Evolutionary conservation across 2,888 invertebrate species (phyloP).

Genomic region (Drosophila yooni): DNA sequence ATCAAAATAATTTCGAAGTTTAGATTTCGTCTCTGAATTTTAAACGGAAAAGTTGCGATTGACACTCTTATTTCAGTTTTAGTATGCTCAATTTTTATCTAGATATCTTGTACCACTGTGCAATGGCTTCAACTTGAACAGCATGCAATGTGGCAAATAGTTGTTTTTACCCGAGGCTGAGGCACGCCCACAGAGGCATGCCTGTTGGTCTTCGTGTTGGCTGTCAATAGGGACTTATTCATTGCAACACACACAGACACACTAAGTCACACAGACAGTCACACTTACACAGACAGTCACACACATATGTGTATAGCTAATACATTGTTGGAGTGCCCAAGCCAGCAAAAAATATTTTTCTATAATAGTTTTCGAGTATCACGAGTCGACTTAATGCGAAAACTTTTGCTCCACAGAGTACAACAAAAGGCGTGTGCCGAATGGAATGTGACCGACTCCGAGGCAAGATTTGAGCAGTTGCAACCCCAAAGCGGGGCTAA

Average conservation of each 20-base stretch:
- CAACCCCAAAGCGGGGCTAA: constrained; percentile 35
- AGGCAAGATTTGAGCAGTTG: constrained; percentile 36
- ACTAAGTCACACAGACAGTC: constrained; percentile 7
- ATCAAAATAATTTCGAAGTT: too few relatives aligned
- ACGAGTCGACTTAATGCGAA: constrained; percentile 72
- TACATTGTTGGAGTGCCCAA: constrained; percentile 56
- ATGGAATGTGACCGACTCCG: constrained; percentile 28
- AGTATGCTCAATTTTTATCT: background rate
- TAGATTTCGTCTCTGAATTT: too few relatives aligned
- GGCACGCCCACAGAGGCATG: constrained; percentile 32
- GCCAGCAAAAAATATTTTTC: constrained; percentile 71
- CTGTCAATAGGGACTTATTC: constrained; percentile 47
- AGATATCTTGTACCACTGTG: constrained; percentile 9
- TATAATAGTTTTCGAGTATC: constrained; percentile 77
- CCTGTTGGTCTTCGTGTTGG: constrained; percentile 18
- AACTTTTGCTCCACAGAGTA: constrained; percentile 63
- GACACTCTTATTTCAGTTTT: background rate
- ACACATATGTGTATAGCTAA: constrained; percentile 41
- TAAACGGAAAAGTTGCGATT: background rate
- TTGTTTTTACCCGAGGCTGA: constrained; percentile 22
- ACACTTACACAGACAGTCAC: background rate
- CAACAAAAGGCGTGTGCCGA: constrained; percentile 30
- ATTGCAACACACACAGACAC: constrained; percentile 26
- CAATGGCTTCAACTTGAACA: background rate
- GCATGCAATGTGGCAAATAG: constrained; percentile 40